These are phyloP conservation scores for Zaprionus kolodkinae DNA, from an alignment of 1,140 invertebrate species.

Conservation along the genomic window DNA sequence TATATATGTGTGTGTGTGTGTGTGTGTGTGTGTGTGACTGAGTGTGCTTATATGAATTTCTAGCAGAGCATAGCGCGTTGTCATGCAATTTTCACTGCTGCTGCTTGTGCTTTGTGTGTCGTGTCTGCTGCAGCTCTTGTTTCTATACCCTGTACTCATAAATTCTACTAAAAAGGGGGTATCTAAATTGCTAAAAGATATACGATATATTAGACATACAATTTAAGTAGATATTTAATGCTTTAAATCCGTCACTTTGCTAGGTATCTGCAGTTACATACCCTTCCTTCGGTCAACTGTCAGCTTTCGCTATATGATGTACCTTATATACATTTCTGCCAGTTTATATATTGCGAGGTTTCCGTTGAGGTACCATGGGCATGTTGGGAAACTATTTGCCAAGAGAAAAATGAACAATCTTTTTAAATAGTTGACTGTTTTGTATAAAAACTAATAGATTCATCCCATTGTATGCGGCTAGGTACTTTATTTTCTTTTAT, in stretches of 20 bases:
- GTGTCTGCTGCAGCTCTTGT: constrained; percentile 30
- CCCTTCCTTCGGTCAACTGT: constrained; percentile 45
- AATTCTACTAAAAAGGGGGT: not conserved
- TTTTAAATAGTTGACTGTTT: too few relatives aligned
- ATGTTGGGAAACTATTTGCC: too few relatives aligned
- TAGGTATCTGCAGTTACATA: not conserved
- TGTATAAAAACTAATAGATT: not conserved
- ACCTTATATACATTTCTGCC: constrained; percentile 5
- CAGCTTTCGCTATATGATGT: constrained; percentile 31
- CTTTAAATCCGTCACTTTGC: not conserved
- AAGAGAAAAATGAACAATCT: too few relatives aligned
- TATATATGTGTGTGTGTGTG: constrained; percentile 17
- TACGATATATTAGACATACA: too few relatives aligned
- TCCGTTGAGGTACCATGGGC: constrained; percentile 31
- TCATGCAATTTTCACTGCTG: constrained; percentile 71
- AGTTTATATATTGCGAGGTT: not conserved
- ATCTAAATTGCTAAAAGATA: not conserved
- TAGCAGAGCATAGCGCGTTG: constrained; percentile 58
- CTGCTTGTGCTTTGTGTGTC: constrained; percentile 21
- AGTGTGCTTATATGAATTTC: constrained; percentile 48
- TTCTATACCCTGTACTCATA: constrained; percentile 18
- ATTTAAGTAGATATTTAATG: not conserved
- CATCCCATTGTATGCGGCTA: constrained; percentile 20
- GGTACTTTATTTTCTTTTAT: constrained; percentile 77
- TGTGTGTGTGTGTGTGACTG: constrained; percentile 19